Evolutionary conservation across 2,113 vertebrate species (phyloP).

Genomic region (Tupaia chinensis): DNA sequence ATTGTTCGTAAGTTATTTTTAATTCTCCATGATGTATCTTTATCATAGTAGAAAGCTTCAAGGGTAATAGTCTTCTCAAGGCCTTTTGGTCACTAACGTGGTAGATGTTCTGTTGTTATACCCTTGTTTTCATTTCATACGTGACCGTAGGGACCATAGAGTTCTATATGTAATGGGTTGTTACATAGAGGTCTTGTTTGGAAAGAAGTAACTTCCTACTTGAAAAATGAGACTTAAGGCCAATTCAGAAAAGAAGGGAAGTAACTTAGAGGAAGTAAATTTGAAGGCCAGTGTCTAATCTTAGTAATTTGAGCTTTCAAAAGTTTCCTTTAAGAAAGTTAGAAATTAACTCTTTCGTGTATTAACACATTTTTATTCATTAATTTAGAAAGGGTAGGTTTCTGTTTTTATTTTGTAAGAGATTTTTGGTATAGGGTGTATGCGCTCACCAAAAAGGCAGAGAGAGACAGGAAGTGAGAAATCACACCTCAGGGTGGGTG

Average conservation of each 20-base stretch:
- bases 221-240: constrained; percentile 48
- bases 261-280: constrained; percentile 65
- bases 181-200: constrained; percentile 37
- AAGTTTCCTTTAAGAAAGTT: constrained; percentile 57
- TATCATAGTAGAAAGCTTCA: not conserved
- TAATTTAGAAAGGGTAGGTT: not conserved
- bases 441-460: too few relatives aligned
- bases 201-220: constrained; percentile 65
- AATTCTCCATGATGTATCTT: not conserved
- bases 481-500: too few relatives aligned
- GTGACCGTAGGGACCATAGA: not conserved
- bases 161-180: not conserved
- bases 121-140: not conserved
- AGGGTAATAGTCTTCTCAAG: not conserved
- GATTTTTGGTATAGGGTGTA: too few relatives aligned
- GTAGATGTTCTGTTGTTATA: not conserved
- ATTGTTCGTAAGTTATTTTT: not conserved
- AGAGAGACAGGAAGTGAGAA: too few relatives aligned
- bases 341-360: constrained; percentile 44
- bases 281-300: constrained; percentile 52
- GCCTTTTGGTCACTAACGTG: not conserved
- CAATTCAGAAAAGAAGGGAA: constrained; percentile 60
- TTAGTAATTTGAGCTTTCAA: constrained; percentile 67
- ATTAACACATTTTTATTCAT: constrained; percentile 7
- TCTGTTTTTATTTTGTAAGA: too few relatives aligned